Evolutionary conservation across 1,140 invertebrate species (phyloP), one percentile per base, ranked within the genome.

Genomic region (Cotesia vestalis): DNA sequence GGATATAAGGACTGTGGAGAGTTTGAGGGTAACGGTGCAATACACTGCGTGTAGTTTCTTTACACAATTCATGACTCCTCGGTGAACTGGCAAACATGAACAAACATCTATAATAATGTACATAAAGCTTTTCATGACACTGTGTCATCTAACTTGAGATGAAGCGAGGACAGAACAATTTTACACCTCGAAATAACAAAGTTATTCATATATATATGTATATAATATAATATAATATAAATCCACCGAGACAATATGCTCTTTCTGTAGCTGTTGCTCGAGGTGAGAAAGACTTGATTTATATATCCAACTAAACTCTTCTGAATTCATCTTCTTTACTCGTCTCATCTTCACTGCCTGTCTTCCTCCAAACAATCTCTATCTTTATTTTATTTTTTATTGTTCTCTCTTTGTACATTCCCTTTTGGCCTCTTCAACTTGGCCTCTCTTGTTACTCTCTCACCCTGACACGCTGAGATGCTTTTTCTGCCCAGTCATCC

Each of bases 161-260:
- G 55, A 73, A 53, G 4, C 6, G 17, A 60, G 57, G 51, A 73
- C 66, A 73, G 72, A 73, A 66, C 66, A 73, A 69, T 73, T 73
- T 69, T 69, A 69, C 72, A 63, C 59, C 59, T 69, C 51, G 72
- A 66, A 73, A 73, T 73, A 73, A 73, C 66, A 73, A 73, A 73
- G 72, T 73, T 73, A 73, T 73, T 69, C 66, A 69, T 73, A 73
- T 27, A 27, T 27, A 27, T 27, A 27, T 27, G 3, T 27, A 27
- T 27, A 27, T 27, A 27, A 27, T 27, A 27, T 27, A 27, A 27
- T 27, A 27, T 27, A 27, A 27, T 27, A 27, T 3, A 27, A 27
- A 66, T 40, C 72, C 55, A 34, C 66, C 59, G 36, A 46, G 72
- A 69, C 40, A 63, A 73, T 55, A 62, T 38, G 66, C 27, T 27